Conservation (phyloP, 2,797 vertebrate genomes). For the Vultur gryphus region DNA sequence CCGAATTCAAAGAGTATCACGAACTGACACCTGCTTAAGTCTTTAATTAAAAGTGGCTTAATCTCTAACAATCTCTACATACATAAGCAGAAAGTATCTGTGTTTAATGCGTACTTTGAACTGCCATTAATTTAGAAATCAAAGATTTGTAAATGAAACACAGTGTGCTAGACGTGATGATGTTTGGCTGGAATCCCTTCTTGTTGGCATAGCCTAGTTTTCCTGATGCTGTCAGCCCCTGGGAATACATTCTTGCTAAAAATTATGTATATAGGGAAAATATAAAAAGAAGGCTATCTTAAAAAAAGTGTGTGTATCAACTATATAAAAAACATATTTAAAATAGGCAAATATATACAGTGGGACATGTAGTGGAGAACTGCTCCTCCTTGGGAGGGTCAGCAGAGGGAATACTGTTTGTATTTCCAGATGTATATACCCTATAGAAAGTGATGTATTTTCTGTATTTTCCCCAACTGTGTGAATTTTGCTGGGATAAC, state of each 20-base stretch:
- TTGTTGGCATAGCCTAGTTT: neutral
- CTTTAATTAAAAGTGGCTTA: conserved; percentile 57
- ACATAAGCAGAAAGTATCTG: conserved; percentile 30
- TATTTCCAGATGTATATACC: neutral
- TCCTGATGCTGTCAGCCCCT: neutral
- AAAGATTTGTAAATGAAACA: conserved; percentile 56
- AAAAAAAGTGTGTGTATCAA: neutral
- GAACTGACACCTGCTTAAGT: conserved; percentile 43
- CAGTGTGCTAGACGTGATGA: neutral
- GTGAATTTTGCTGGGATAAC: neutral
- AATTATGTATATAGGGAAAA: neutral
- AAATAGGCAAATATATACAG: neutral
- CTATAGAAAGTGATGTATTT: neutral
- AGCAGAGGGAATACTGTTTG: neutral
- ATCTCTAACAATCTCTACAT: conserved; percentile 44
- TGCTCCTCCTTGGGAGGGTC: neutral
- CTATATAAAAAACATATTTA: neutral
- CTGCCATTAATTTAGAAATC: conserved; percentile 47
- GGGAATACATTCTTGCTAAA: neutral
- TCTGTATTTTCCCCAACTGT: neutral
- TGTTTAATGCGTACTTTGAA: conserved; percentile 56
- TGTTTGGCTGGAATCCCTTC: conserved; percentile 34
- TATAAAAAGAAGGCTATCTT: neutral
- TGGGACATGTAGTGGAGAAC: neutral
- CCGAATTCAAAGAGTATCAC: conserved; percentile 13